These are phyloP conservation scores for Helarctos malayanus DNA, from an alignment of 2,797 vertebrate species.

Conservation along the genomic window DNA sequence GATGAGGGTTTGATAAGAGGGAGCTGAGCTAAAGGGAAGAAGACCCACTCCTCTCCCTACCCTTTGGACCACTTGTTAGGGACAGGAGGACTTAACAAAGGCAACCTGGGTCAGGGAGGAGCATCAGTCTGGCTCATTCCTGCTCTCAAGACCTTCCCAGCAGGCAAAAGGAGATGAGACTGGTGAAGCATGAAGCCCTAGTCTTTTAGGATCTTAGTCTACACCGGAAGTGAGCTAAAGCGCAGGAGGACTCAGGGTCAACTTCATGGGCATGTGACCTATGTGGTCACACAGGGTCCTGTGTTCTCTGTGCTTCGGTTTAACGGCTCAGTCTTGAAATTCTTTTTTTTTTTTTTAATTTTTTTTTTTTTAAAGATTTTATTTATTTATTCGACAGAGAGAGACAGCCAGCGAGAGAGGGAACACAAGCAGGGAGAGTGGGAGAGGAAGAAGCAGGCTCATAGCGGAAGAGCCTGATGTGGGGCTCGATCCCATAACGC, in stretches of 20 bases:
- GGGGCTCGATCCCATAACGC: too few relatives aligned
- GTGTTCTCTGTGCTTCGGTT: accelerated
- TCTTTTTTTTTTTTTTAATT: too few relatives aligned
- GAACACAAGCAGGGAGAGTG: too few relatives aligned
- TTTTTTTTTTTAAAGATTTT: too few relatives aligned
- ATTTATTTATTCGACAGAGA: too few relatives aligned
- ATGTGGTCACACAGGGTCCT: neutral
- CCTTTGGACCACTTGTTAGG: neutral
- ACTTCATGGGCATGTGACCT: neutral
- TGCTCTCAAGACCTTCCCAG: neutral
- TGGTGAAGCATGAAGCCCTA: neutral
- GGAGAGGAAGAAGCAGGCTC: too few relatives aligned
- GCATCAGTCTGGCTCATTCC: neutral
- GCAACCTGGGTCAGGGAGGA: neutral
- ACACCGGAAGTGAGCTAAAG: neutral
- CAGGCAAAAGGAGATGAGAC: neutral
- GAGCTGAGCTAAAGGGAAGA: neutral
- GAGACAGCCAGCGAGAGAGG: too few relatives aligned
- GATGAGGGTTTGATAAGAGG: neutral
- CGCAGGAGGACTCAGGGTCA: neutral
- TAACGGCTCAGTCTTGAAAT: neutral
- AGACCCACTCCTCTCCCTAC: too few relatives aligned
- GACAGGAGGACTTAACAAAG: neutral
- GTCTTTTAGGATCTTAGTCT: neutral
- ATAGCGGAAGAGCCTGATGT: too few relatives aligned